These are phyloP conservation scores for Lacerta agilis DNA, from an alignment of 2,797 vertebrate genomes.

Conservation along the genomic window DNA sequence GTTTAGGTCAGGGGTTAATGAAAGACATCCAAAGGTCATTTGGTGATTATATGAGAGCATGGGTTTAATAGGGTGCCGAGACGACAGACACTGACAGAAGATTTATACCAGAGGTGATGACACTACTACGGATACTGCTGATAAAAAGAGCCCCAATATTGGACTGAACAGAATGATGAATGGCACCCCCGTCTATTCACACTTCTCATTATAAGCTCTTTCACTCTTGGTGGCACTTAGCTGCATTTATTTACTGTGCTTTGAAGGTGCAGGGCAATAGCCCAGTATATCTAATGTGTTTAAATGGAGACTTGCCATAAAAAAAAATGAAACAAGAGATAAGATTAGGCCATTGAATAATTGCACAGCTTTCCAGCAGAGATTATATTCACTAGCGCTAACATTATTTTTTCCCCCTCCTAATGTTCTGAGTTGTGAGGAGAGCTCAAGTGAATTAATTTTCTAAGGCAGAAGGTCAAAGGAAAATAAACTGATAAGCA, in stretches of 20 bases:
- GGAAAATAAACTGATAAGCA: slow-evolving; percentile 82
- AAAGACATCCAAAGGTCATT: slow-evolving; percentile 92
- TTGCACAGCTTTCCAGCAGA: slow-evolving; percentile 79
- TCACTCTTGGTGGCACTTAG: slow-evolving; percentile 85
- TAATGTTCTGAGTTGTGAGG: slow-evolving; percentile 73
- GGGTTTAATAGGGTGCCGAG: slow-evolving; percentile 89
- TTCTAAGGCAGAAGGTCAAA: slow-evolving; percentile 82
- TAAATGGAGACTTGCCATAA: slow-evolving; percentile 80
- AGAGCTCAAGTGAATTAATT: slow-evolving; percentile 82
- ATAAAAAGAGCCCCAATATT: slow-evolving; percentile 92
- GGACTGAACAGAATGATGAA: slow-evolving; percentile 92
- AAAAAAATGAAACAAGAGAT: slow-evolving; percentile 86
- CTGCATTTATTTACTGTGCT: slow-evolving; percentile 80
- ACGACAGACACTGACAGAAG: slow-evolving; percentile 87
- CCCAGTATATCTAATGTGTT: slow-evolving; percentile 78
- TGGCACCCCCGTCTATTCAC: slow-evolving; percentile 86
- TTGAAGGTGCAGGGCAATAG: slow-evolving; percentile 75
- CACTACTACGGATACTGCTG: slow-evolving; percentile 91
- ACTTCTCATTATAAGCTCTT: slow-evolving; percentile 90
- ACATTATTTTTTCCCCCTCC: slow-evolving; percentile 76
- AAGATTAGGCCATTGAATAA: slow-evolving; percentile 83
- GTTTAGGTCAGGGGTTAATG: slow-evolving; percentile 94
- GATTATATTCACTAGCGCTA: slow-evolving; percentile 81
- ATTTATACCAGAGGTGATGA: slow-evolving; percentile 93
- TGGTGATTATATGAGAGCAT: slow-evolving; percentile 87